Base-by-base conservation (phyloP, 2,888 invertebrate genomes). In the Hydropsyche betteni region DNA sequence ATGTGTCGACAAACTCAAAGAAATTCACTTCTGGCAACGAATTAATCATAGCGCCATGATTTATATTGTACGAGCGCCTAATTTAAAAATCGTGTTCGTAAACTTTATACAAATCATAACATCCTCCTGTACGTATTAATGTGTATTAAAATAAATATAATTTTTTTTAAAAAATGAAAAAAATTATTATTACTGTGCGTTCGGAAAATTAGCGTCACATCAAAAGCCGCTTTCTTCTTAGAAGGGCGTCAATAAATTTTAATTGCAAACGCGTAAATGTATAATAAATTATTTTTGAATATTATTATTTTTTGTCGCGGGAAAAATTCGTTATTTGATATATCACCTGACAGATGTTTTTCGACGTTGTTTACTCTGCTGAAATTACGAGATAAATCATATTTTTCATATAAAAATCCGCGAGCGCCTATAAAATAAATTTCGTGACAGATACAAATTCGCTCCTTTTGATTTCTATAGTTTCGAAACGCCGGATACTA, bases 311-410 rank as follows among this genome's bases (percentile, higher is more conserved):
- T 10, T 6, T 44, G 55, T 55, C 55, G 55, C n/a, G 55, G 55
- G n/a, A 69, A 69, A 69, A 53, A 36, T 53, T 14, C 70, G 34
- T 70, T 51, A 34, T 36, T 53, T 53, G 70, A 70, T 70, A 33
- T 70, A 70, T 70, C 70, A 53, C 53, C 70, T 50, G 70, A 70
- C 70, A 70, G 70, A 70, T 70, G 70, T 53, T 52, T 51, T 70
- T 52, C 34, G 70, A 70, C 70, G 70, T 70, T 70, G 52, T 36
- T 53, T 53, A 70, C 70, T 36, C 34, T 16, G 53, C 70, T 50
- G 36, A 70, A 70, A 70, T 70, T 70, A 53, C 36, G 70, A 69
- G 36, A 70, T 70, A 70, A 51, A 70, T 70, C 52, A 70, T 70
- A 70, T 51, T 53, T 70, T 70, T 64, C 64, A 50, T 51, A 69